Conservation (phyloP, 2,888 invertebrate species). For the Terebella lapidaria region DNA sequence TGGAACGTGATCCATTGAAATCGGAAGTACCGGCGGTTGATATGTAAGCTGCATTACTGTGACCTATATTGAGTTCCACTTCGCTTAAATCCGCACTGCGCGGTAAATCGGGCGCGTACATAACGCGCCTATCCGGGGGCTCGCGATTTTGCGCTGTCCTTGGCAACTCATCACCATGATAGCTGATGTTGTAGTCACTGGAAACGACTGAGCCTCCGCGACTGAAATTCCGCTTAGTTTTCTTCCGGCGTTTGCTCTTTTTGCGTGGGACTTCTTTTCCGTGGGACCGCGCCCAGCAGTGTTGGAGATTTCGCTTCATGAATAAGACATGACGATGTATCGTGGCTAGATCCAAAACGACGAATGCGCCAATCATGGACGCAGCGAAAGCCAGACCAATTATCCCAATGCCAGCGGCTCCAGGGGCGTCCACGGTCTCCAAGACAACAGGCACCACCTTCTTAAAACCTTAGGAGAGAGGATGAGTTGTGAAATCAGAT, state of each 20-base stretch:
- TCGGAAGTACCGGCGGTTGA: background rate
- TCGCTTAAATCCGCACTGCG: background rate
- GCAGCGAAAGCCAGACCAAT: slow-evolving; percentile 6
- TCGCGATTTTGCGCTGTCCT: background rate
- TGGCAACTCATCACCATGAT: no score
- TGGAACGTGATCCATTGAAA: background rate
- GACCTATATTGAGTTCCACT: background rate
- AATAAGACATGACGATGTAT: slow-evolving; percentile 10
- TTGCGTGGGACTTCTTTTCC: background rate
- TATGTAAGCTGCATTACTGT: background rate
- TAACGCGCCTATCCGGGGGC: background rate
- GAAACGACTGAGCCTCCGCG: background rate
- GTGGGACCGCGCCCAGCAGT: background rate
- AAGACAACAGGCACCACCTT: no score
- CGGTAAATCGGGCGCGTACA: background rate
- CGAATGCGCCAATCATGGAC: slow-evolving; percentile 10
- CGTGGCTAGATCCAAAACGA: slow-evolving; percentile 13
- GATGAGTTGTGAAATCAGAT: background rate
- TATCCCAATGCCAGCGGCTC: slow-evolving; percentile 16
- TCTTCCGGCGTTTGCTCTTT: background rate
- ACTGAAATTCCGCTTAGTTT: background rate
- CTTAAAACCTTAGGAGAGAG: background rate
- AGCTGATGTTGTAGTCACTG: no score
- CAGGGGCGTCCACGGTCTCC: slow-evolving; percentile 16
- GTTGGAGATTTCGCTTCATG: slow-evolving; percentile 9